Evolutionary conservation across 2,797 vertebrate species (phyloP), one percentile per base, ranked within the genome.

Genomic region (Gallirallus australis): DNA sequence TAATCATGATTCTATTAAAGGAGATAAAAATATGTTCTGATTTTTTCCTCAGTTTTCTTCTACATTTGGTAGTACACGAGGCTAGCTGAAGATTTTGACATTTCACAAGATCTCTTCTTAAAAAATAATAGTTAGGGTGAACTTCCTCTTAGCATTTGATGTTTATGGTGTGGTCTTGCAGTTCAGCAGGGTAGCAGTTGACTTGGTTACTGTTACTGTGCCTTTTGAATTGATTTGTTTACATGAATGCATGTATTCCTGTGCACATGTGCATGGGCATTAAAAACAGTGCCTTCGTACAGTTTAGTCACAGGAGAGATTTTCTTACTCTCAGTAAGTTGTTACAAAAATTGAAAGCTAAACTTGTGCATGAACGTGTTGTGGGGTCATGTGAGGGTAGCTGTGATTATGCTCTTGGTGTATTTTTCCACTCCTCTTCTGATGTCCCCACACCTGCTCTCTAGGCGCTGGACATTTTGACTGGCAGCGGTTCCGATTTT

Each of bases 51-150:
- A 6, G 6, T 3, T 48, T 90, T 79, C 40, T 70, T 77, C 33
- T 75, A 0, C 12, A 6, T 47, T 1, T 47, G 27, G 9, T 2
- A 56, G 3, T 54, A 37, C 11, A 1, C 15, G 45, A 89, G 13
- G 7, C 16, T 31, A 1, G 85, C 23, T 31, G 48, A 65, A 79
- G 80, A n/a, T 7, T 12, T 68, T 77, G 50, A 8, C 15, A 11
- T 85, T 85, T 82, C 11, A 25, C 30, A 70, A 45, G 21, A 33
- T 40, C 9, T 90, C 82, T 28, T 82, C 39, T 50, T 59, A 16
- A 47, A 20, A 61, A 53, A 28, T 15, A 64, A 16, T 18, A 47
- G 12, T 31, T n/a, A 61, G 25, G 16, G 12, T 87, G 84, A 85
- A 52, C 50, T 84, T 80, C 11, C 20, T 81, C 1, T 8, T 24